Percentiles rank a stretch among this genome's conserved stretches.
Conservation (phyloP, 2,113 vertebrate species). For the Bubalus kerabau region DNA sequence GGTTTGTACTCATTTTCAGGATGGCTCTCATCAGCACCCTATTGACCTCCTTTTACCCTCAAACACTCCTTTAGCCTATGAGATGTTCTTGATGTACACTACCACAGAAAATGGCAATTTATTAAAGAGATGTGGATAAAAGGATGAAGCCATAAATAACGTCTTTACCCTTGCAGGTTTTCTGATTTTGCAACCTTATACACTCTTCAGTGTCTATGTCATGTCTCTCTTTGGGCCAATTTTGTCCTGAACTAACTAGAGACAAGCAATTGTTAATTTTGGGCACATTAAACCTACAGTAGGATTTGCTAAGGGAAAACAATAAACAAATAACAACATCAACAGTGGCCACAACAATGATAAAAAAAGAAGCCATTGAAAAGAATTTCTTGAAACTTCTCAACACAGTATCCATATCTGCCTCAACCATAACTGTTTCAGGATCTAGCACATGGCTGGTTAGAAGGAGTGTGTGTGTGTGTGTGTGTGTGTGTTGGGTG, state of each 20-base stretch:
- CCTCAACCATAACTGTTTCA: background rate
- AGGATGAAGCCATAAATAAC: background rate
- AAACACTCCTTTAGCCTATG: background rate
- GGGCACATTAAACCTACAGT: background rate
- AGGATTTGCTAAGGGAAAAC: background rate
- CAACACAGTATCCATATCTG: background rate
- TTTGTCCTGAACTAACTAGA: background rate
- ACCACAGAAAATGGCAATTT: background rate
- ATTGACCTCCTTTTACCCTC: background rate
- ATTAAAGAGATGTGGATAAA: background rate
- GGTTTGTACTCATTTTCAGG: background rate
- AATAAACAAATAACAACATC: background rate
- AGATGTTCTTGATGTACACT: background rate
- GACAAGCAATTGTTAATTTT: background rate
- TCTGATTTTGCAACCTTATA: background rate
- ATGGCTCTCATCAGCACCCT: background rate
- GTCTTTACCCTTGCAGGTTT: background rate
- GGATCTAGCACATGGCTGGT: background rate
- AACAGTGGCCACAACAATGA: background rate
- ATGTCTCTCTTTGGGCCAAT: background rate
- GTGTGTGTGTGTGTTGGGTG: background rate
- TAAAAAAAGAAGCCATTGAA: background rate
- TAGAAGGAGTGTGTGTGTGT: background rate
- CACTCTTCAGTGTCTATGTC: background rate
- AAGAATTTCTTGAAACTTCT: background rate